Base-by-base conservation (phyloP, 2,797 vertebrate species). In the Liparis tanakae region DNA sequence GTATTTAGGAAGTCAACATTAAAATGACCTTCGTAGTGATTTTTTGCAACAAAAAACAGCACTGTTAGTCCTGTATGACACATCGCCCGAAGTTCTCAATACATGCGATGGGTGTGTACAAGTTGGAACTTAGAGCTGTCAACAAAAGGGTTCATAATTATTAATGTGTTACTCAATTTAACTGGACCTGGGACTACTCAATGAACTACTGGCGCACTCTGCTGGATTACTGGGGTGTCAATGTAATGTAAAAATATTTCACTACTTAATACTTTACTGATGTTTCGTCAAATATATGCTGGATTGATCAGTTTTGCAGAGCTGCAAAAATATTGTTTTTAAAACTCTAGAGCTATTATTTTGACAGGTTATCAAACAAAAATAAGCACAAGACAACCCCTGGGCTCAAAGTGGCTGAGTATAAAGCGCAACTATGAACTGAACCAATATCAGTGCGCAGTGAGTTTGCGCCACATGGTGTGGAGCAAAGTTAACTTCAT, bases 161-260 rank as follows among this genome's bases (percentile, higher is more conserved):
- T 65, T 48, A 0, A 5, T 43, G 13, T 54, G 15, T 50, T n/a
- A 6, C 1, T 20, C 18, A 64, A 50, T 0, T 9, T 25, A 54
- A 48, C 2, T 63, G 59, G 14, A 53, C 14, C 1, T 3, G 17
- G 14, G 13, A 6, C 1, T 15, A 2, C 1, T 20, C 7, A 12
- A 50, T 68, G 6, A 34, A 6, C 14, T 39, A 60, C 70, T 15
- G 61, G 75, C 78, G 82, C 83, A 0, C 74, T 82, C 90, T 92
- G 64, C 57, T 82, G 89, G 76, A 67, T 3, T 3, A 15, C 1
- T 14, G 14, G 6, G 37, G 18, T 13, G 33, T 7, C 12, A 53
- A 22, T 3, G 43, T 41, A 37, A 10, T 20, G 15, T 5, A 15
- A 3, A 33, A 15, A 22, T 41, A 17, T 8, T 18, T 22, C 0